phyloP scores from a whole-genome alignment of 2,888 invertebrate species.

The Cheilosia vernalis region DNA sequence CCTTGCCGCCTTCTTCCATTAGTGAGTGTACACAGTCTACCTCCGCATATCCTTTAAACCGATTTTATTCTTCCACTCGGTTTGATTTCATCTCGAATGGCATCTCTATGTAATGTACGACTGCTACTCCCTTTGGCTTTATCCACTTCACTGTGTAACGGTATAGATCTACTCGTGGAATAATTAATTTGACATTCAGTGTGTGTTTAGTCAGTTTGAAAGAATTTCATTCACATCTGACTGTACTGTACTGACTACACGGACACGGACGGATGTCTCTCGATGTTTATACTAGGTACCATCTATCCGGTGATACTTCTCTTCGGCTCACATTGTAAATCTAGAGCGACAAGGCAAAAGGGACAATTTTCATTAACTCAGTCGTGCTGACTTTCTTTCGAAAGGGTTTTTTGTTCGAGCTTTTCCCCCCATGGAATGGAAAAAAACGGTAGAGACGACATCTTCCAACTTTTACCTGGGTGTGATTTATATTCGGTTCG shows the following conservation, averaged over 20 bases:
- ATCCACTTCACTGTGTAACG: conserved; percentile 20
- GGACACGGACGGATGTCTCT: conserved; percentile 37
- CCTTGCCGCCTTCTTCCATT: neutral
- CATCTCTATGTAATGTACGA: conserved; percentile 1
- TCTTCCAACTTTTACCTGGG: conserved; percentile 26
- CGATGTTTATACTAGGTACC: neutral
- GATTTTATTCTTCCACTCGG: conserved; percentile 62
- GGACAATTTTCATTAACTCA: conserved; percentile 50
- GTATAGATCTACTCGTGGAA: conserved; percentile 49
- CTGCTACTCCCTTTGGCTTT: neutral
- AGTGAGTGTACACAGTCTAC: neutral
- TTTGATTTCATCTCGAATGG: conserved; percentile 56
- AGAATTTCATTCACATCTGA: conserved; percentile 71
- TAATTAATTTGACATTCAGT: conserved; percentile 75
- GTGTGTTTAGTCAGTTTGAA: conserved; percentile 70
- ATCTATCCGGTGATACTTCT: conserved; percentile 35
- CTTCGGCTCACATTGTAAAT: conserved; percentile 40
- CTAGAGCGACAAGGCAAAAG: conserved; percentile 1
- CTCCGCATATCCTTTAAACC: conserved; percentile 21
- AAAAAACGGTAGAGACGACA: too few species aligned
- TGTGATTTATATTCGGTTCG: conserved; percentile 41
- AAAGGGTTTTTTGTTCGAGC: conserved; percentile 1
- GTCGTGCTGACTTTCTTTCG: conserved; percentile 50
- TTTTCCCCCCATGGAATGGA: too few species aligned
- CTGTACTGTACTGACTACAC: conserved; percentile 46